Percentiles rank a stretch among this genome's conserved stretches.
phyloP scores from a whole-genome alignment of 2,888 invertebrate genomes.

The Drosophila sordidula region DNA sequence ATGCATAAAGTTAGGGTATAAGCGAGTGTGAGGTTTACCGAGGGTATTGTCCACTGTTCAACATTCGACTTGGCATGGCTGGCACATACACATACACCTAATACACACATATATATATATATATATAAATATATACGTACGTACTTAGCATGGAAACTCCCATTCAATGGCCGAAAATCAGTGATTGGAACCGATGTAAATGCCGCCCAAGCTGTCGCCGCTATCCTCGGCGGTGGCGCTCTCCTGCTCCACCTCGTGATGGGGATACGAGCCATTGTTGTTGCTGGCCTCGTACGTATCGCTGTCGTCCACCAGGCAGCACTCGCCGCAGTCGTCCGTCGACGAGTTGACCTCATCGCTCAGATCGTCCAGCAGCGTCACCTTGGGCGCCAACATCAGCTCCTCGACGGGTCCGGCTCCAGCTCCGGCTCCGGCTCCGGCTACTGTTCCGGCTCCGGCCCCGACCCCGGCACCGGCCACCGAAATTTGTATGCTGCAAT shows the following conservation, averaged over 20 bases:
- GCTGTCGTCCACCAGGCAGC: conserved; percentile 69
- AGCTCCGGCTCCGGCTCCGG: neutral
- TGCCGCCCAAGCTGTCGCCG: conserved; percentile 60
- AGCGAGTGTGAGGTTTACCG: neutral
- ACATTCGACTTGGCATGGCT: conserved; percentile 9
- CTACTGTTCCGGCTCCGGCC: neutral
- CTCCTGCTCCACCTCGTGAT: conserved; percentile 41
- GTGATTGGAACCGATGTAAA: conserved; percentile 65
- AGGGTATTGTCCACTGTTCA: neutral
- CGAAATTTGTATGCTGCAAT: conserved; percentile 66
- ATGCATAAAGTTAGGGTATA: neutral
- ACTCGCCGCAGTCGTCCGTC: conserved; percentile 70
- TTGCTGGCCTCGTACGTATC: conserved; percentile 63
- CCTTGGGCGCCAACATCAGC: conserved; percentile 69
- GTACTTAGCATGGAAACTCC: conserved; percentile 61
- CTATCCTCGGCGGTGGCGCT: conserved; percentile 62
- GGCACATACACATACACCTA: conserved; percentile 3
- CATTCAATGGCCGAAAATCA: conserved; percentile 69
- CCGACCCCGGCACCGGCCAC: conserved; percentile 32
- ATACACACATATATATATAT: conserved; percentile 3
- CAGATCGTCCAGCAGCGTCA: conserved; percentile 74
- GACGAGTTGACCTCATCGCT: conserved; percentile 71
- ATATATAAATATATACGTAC: neutral
- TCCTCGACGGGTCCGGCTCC: conserved; percentile 33
- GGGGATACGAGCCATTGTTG: conserved; percentile 43